Base-by-base conservation (phyloP, 1,140 invertebrate genomes). In the Nautilus pompilius region DNA sequence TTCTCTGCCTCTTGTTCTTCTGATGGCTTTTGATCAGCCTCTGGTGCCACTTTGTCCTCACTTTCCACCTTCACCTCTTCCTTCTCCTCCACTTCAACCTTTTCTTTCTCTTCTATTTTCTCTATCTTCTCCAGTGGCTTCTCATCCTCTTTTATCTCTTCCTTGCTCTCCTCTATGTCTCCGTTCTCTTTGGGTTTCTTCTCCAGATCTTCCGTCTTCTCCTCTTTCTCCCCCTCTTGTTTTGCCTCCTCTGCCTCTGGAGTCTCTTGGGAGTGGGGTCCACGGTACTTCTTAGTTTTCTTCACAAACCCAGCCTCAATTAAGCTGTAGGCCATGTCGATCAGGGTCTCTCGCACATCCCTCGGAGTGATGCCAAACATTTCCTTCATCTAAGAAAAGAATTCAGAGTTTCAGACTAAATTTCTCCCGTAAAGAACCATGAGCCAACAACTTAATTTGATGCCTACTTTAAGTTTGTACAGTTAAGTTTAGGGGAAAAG, bases 251-350 rank as follows among this genome's bases (percentile, higher is more conserved):
- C 30, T 28, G 26, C 49, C 2, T 53, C 49, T 5, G 49, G 6
- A 29, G n/a, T 28, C 26, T 53, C 30, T 30, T 62, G 60, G 26
- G 41, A 66, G 6, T 69, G 64, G 4, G 66, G 71, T 41, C 71
- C 72, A 56, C 72, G 77, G 67, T 80, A 84, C 66, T 83, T 83
- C 69, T 82, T 84, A 6, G 80, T 72, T 64, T 83, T 84, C 62
- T 82, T 82, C 2, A 84, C 75, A 5, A 85, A 69, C 34, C 83
- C 84, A 26, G 72, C 66, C 49, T 85, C 84, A 48, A 86, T 84
- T 55, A 86, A 66, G 61, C 80, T 81, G 65, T 85, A 81, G 5
- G 81, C 83, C 78, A 84, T 85, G 51, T 86, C 85, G 33, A 85
- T 70, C 5, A 86, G 60, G 2, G 83, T 82, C 8, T 80, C 77